Conservation (phyloP, 2,888 invertebrate species). For the Brachylomia viminalis region DNA sequence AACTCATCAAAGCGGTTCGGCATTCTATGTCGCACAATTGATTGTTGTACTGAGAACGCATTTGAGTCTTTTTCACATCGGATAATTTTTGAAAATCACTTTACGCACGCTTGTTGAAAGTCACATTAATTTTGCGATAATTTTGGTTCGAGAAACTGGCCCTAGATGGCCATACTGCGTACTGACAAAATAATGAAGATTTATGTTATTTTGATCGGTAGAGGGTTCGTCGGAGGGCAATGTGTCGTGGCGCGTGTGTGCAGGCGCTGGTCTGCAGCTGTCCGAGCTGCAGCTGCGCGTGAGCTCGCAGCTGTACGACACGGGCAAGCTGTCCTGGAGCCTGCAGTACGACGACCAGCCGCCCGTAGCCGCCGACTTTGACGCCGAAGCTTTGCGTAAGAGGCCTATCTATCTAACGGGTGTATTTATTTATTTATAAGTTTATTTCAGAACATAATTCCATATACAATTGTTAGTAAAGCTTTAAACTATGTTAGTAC, state of each 20-base stretch:
- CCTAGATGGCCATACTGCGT: too few relatives aligned
- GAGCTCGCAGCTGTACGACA: slow-evolving; percentile 64
- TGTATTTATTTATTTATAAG: too few relatives aligned
- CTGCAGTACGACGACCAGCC: slow-evolving; percentile 72
- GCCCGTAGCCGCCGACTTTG: slow-evolving; percentile 54
- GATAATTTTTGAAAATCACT: too few relatives aligned
- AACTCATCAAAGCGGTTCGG: too few relatives aligned
- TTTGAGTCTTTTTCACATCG: too few relatives aligned
- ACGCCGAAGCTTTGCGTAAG: slow-evolving; percentile 55
- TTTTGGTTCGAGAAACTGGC: not conserved
- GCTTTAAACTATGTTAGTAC: too few relatives aligned
- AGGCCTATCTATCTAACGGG: not conserved
- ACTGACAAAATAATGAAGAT: not conserved
- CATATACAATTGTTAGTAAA: too few relatives aligned
- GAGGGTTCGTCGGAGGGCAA: slow-evolving; percentile 71
- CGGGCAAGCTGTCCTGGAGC: slow-evolving; percentile 73
- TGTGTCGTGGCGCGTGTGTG: slow-evolving; percentile 75
- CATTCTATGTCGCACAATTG: too few relatives aligned
- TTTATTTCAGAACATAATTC: too few relatives aligned
- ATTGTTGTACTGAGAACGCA: too few relatives aligned
- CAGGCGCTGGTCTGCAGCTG: slow-evolving; percentile 45
- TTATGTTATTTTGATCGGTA: slow-evolving; percentile 39
- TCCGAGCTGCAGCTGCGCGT: slow-evolving; percentile 47
- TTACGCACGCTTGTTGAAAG: not conserved
- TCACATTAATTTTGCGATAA: not conserved